Percentiles rank a stretch among this genome's conserved stretches.
Conservation (phyloP, 2,797 vertebrate species). For the Mormyrus proboscirostris region DNA sequence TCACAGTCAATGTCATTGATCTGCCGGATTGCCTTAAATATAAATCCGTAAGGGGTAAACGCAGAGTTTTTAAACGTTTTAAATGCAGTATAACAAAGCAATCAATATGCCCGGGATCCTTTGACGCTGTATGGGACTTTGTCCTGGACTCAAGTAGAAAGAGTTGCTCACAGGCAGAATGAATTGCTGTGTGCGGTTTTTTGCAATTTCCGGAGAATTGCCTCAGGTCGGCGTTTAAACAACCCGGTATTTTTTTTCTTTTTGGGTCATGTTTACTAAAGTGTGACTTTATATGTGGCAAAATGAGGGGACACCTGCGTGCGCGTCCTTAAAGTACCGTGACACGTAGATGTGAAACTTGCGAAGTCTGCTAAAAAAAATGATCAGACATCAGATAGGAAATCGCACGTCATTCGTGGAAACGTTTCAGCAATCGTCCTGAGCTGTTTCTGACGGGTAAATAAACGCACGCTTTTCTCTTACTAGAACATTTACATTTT, state of each 20-base stretch:
- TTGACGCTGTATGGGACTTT: not conserved
- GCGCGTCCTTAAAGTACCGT: not conserved
- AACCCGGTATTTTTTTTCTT: not conserved
- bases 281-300: not conserved
- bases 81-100: not conserved
- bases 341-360: not conserved
- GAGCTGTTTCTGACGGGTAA: not conserved
- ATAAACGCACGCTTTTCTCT: not conserved
- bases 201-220: not conserved
- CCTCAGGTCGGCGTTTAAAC: not conserved
- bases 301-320: not conserved
- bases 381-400: not conserved
- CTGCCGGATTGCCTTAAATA: not conserved
- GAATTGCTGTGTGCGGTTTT: not conserved
- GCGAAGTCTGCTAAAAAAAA: not conserved
- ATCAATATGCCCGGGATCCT: not conserved
- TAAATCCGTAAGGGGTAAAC: not conserved
- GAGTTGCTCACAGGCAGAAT: not conserved
- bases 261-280: not conserved
- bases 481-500: not conserved
- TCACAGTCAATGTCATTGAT: not conserved
- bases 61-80: not conserved
- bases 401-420: not conserved
- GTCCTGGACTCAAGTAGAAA: not conserved
- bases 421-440: not conserved